Percentiles rank a stretch among this genome's conserved stretches.
These are phyloP conservation scores for Semicossyphus pulcher DNA, from an alignment of 2,113 vertebrate genomes.

Conservation along the genomic window DNA sequence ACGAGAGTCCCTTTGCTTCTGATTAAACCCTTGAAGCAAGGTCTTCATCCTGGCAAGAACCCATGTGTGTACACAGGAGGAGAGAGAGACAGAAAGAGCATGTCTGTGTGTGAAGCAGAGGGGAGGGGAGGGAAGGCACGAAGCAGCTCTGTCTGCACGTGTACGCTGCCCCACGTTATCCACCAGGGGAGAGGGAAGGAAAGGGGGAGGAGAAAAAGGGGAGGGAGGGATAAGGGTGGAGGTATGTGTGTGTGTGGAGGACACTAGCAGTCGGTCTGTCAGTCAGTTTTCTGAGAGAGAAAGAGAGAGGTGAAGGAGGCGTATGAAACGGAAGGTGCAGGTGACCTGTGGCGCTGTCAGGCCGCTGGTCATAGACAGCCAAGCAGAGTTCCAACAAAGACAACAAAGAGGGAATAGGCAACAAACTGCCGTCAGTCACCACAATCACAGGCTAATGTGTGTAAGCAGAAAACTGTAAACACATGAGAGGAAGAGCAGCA, in stretches of 20 bases:
- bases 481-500: neutral
- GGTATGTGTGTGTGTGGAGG: neutral
- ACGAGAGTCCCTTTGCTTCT: slow-evolving; percentile 55
- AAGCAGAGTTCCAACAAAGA: slow-evolving; percentile 27
- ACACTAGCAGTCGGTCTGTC: slow-evolving; percentile 26
- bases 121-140: neutral
- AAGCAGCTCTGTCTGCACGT: slow-evolving; percentile 42
- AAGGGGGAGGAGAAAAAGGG: neutral
- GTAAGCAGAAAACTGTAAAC: neutral
- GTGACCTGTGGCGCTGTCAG: slow-evolving; percentile 60
- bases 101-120: slow-evolving; percentile 10
- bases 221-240: neutral
- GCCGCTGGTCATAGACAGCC: slow-evolving; percentile 31
- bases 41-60: slow-evolving; percentile 51
- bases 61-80: neutral
- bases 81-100: neutral
- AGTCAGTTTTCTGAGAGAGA: slow-evolving; percentile 15
- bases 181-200: neutral
- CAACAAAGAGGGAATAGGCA: slow-evolving; percentile 27
- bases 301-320: slow-evolving; percentile 20
- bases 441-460: slow-evolving; percentile 1
- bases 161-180: slow-evolving; percentile 39
- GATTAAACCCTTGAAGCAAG: slow-evolving; percentile 70
- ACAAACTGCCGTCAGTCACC: neutral
- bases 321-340: slow-evolving; percentile 51